phyloP scores from a whole-genome alignment of 2,797 vertebrate species.

The Mormyrus hasselquistii region DNA sequence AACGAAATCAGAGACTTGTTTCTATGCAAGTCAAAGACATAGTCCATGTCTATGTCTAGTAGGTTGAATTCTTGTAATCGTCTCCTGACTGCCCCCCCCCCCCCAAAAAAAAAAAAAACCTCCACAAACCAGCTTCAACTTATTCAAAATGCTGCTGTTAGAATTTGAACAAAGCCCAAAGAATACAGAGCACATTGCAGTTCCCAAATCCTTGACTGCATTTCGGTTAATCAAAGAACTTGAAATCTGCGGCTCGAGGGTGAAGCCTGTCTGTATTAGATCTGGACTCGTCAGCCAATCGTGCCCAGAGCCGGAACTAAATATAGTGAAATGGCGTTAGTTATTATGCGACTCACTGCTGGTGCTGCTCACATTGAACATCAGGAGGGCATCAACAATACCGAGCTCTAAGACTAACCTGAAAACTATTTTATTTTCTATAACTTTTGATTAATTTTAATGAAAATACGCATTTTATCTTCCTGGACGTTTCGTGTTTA shows the following conservation, averaged over 20 bases:
- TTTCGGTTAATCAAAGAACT: background rate
- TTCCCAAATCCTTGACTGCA: background rate
- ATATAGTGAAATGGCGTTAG: background rate
- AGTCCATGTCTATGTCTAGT: background rate
- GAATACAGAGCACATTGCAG: background rate
- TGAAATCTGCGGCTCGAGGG: no score
- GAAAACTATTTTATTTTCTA: background rate
- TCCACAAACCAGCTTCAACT: no score
- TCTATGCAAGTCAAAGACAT: background rate
- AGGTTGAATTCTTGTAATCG: background rate
- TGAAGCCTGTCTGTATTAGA: background rate
- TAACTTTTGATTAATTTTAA: background rate
- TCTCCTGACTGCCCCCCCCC: background rate
- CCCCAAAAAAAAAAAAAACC: background rate
- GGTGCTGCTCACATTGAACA: background rate
- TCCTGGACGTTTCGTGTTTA: background rate
- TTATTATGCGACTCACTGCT: background rate
- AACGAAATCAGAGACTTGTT: background rate
- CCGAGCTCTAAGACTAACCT: background rate
- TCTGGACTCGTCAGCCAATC: background rate
- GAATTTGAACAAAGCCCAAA: background rate
- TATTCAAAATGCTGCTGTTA: background rate
- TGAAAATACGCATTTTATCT: background rate
- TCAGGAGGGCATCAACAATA: background rate
- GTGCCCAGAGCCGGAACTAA: background rate